Conservation (phyloP, 2,113 vertebrate species). For the Albula glossodonta region DNA sequence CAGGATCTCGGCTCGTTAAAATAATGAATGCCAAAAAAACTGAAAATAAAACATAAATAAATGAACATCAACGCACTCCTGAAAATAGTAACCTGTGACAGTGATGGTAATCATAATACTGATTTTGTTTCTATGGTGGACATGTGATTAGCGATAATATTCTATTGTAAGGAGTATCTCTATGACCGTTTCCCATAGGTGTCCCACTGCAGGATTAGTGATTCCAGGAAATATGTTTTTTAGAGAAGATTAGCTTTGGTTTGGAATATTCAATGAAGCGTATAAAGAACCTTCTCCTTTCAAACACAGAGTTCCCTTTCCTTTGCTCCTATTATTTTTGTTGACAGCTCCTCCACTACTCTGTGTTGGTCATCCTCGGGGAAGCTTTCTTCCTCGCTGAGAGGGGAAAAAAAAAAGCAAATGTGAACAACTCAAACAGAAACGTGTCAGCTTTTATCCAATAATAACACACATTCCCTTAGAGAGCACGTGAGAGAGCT, state of each 20-base stretch:
- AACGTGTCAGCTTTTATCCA: neutral
- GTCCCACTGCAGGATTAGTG: neutral
- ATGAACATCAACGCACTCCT: neutral
- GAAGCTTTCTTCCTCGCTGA: constrained; percentile 7
- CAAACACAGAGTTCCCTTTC: neutral
- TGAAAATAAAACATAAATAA: neutral
- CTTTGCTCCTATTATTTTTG: neutral
- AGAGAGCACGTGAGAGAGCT: neutral
- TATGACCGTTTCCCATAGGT: neutral
- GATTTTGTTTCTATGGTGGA: constrained; percentile 1
- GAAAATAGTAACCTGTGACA: no score
- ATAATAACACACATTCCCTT: neutral
- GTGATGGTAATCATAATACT: neutral
- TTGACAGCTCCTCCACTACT: neutral
- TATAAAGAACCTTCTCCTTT: neutral
- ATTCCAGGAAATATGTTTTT: no score
- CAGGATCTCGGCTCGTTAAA: no score
- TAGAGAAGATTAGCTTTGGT: neutral
- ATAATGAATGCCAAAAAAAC: neutral
- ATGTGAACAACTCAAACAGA: constrained; percentile 16
- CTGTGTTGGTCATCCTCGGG: neutral
- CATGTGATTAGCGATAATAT: constrained; percentile 6
- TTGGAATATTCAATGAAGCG: neutral
- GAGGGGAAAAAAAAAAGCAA: neutral
- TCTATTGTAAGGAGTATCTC: neutral